phyloP scores from a whole-genome alignment of 2,113 vertebrate genomes.

The Amphilophus citrinellus region DNA sequence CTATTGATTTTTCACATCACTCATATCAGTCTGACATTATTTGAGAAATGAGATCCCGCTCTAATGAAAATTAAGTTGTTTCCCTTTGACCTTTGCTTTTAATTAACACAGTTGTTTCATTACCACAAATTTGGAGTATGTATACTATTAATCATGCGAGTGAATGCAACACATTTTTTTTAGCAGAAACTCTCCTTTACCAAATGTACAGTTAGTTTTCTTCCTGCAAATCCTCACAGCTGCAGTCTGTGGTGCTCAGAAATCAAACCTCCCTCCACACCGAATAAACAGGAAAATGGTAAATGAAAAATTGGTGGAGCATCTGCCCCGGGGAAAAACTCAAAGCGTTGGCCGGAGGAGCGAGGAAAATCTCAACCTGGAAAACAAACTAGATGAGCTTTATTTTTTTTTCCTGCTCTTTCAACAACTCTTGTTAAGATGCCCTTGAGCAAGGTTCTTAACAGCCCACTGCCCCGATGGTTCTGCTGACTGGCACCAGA shows the following conservation, averaged over 20 bases:
- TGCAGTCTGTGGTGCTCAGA: neutral
- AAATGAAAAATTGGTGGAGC: slow-evolving; percentile 16
- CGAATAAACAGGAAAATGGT: neutral
- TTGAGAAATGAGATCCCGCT: neutral
- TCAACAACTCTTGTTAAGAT: slow-evolving; percentile 45
- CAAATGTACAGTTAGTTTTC: neutral
- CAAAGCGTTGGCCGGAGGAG: slow-evolving; percentile 20
- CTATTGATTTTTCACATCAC: slow-evolving; percentile 16
- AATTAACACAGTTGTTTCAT: slow-evolving; percentile 14
- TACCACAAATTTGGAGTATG: neutral
- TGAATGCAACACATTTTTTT: neutral
- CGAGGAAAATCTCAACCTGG: slow-evolving; percentile 32
- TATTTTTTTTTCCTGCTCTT: neutral
- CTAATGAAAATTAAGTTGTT: neutral
- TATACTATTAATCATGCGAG: neutral
- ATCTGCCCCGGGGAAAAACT: slow-evolving; percentile 27
- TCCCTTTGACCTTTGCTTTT: neutral
- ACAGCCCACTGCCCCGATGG: slow-evolving; percentile 8
- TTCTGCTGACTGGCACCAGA: slow-evolving; percentile 42
- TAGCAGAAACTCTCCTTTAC: neutral
- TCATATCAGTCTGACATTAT: slow-evolving; percentile 2
- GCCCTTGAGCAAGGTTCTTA: slow-evolving; percentile 65
- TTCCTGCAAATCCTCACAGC: neutral
- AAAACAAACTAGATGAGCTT: slow-evolving; percentile 35
- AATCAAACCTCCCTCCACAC: neutral